These are phyloP conservation scores for Elephantulus edwardii DNA, from an alignment of 2,113 vertebrate genomes.

Conservation along the genomic window DNA sequence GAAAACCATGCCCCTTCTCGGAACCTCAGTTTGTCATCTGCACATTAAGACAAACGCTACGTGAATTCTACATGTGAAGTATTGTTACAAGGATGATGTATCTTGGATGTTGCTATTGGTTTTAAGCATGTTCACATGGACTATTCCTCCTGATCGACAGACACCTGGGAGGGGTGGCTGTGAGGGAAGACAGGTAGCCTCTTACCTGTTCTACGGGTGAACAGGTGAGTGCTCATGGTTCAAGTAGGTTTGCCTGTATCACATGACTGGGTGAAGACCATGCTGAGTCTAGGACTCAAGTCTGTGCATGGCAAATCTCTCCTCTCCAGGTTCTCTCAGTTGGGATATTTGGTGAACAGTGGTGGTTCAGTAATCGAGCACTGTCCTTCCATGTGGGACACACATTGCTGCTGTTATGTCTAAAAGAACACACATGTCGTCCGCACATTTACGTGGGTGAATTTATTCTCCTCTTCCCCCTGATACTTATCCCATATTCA, in stretches of 20 bases:
- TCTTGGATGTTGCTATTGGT: fast-evolving
- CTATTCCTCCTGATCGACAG: fast-evolving
- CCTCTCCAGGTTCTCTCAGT: not conserved
- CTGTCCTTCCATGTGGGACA: too few species aligned
- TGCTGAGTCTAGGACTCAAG: not conserved
- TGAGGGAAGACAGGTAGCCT: not conserved
- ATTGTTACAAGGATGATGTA: fast-evolving
- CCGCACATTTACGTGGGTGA: not conserved
- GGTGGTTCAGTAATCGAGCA: too few species aligned
- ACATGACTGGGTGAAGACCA: fast-evolving
- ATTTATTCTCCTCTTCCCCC: not conserved
- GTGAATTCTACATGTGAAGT: fast-evolving
- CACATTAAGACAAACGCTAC: fast-evolving
- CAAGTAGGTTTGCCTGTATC: not conserved
- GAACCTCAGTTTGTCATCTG: fast-evolving
- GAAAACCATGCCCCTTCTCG: fast-evolving
- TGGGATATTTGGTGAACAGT: not conserved
- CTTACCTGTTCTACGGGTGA: not conserved
- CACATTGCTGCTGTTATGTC: too few species aligned
- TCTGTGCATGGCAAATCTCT: too few species aligned
- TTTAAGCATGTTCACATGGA: not conserved
- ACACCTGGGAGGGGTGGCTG: fast-evolving
- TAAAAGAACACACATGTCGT: not conserved
- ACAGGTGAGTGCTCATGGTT: fast-evolving
- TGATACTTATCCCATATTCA: not conserved